A percentile compares a stretch with the other conserved stretches of the same genome.
Evolutionary conservation across 2,888 invertebrate species (phyloP).

Genomic region (Drosophila prolongata): DNA sequence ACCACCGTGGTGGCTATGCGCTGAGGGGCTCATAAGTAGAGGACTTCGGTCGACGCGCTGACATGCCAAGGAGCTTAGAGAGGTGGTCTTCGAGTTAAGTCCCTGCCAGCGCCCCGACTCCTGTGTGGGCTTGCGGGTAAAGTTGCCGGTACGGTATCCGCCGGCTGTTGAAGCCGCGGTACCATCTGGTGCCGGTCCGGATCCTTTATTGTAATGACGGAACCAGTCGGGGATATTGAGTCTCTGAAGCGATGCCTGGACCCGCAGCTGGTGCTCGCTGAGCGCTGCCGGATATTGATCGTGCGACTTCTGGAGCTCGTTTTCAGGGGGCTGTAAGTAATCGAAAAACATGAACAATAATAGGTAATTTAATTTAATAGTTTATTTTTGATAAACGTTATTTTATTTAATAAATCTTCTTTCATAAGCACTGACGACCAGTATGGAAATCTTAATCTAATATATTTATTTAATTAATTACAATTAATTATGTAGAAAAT

Average conservation of each 20-base stretch:
- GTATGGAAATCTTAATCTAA: no score
- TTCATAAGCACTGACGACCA: no score
- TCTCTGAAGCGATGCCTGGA: conserved; percentile 96
- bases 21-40: conserved; percentile 84
- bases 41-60: conserved; percentile 85
- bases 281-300: conserved; percentile 88
- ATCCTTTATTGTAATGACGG: conserved; percentile 85
- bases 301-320: conserved; percentile 92
- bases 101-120: conserved; percentile 88
- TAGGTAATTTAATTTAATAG: no score
- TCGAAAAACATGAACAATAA: background rate
- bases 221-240: conserved; percentile 98
- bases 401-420: no score
- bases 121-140: conserved; percentile 91
- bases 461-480: no score
- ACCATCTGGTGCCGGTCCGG: conserved; percentile 71
- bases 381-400: no score
- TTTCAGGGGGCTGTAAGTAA: conserved; percentile 92
- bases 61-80: conserved; percentile 90
- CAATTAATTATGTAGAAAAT: no score
- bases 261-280: conserved; percentile 96
- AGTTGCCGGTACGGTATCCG: conserved; percentile 89
- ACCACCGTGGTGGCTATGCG: conserved; percentile 85
- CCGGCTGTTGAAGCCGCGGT: conserved; percentile 19
- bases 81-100: conserved; percentile 93